A percentile compares a stretch with the other conserved stretches of the same genome.
Conservation (phyloP, 2,113 vertebrate species). For the Tragulus kanchil region DNA sequence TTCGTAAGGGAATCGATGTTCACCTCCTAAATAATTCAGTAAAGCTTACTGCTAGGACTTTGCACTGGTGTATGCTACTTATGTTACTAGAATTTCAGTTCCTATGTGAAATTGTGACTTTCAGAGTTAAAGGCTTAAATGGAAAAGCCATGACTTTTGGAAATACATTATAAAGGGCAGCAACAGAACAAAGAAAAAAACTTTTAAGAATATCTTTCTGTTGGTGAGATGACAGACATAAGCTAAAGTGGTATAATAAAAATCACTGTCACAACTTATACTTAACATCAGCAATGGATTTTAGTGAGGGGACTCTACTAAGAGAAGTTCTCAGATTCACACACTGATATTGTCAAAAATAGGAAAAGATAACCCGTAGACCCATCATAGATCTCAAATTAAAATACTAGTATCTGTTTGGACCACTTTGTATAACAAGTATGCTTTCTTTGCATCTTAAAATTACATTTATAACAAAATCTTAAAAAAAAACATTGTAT, state of each 20-base stretch:
- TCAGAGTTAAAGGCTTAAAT: conserved; percentile 39
- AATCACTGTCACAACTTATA: not conserved
- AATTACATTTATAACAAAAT: conserved; percentile 72
- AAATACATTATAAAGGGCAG: conserved; percentile 51
- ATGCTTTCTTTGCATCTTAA: conserved; percentile 60
- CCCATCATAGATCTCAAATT: not conserved
- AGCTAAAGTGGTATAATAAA: conserved; percentile 39
- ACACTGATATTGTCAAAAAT: conserved; percentile 12
- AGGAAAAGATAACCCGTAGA: conserved; percentile 43
- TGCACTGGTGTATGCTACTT: not conserved
- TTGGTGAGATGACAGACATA: conserved; percentile 28
- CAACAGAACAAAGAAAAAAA: conserved; percentile 22
- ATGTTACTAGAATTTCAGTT: conserved; percentile 7
- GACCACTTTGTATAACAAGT: conserved; percentile 62
- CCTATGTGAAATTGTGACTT: conserved; percentile 43
- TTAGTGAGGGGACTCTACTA: not conserved
- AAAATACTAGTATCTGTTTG: conserved; percentile 43
- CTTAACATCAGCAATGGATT: conserved; percentile 38
- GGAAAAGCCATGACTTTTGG: conserved; percentile 16
- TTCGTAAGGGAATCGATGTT: conserved; percentile 67
- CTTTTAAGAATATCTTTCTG: conserved; percentile 36
- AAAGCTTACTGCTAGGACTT: conserved; percentile 5
- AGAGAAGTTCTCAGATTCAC: conserved; percentile 51
- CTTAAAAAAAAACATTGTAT: too few species aligned
- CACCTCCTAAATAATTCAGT: conserved; percentile 68